Evolutionary conservation across 53 echinoderm and acorn worm genomes (phyloP).

Genomic region (Mesocentrotus franciscanus): DNA sequence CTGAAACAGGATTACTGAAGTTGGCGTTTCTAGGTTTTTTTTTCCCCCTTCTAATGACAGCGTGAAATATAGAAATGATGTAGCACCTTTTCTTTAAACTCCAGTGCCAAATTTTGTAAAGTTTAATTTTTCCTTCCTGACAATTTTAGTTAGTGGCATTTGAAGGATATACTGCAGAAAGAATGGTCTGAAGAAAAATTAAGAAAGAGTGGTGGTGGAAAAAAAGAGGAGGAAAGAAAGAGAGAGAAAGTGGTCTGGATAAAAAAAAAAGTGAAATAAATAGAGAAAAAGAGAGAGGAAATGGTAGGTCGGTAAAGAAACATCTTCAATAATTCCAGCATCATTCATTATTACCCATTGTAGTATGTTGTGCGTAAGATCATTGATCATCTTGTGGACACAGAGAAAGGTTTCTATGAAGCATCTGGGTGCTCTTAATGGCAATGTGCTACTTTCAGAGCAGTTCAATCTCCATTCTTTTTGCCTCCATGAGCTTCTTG

Average conservation of each 20-base stretch:
- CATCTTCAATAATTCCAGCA: not conserved
- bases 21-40: not conserved
- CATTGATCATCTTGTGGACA: not conserved
- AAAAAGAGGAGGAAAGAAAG: not conserved
- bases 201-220: not conserved
- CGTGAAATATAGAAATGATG: not conserved
- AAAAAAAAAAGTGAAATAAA: not conserved
- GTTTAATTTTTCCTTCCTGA: too few species aligned
- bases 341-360: constrained; percentile 15
- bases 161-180: not conserved
- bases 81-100: not conserved
- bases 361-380: not conserved
- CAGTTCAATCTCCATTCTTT: not conserved
- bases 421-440: not conserved
- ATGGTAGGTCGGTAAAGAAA: not conserved
- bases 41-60: not conserved
- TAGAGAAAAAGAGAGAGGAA: constrained; percentile 10
- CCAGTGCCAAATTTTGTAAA: not conserved
- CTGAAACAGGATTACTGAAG: not conserved
- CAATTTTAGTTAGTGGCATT: too few species aligned
- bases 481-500: not conserved
- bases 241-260: not conserved
- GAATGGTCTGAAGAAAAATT: not conserved
- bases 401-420: not conserved
- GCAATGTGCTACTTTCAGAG: not conserved